Percentiles rank a stretch among this genome's conserved stretches.
Evolutionary conservation across 2,797 vertebrate species (phyloP).

Genomic region (Acestrorhynchus altus): DNA sequence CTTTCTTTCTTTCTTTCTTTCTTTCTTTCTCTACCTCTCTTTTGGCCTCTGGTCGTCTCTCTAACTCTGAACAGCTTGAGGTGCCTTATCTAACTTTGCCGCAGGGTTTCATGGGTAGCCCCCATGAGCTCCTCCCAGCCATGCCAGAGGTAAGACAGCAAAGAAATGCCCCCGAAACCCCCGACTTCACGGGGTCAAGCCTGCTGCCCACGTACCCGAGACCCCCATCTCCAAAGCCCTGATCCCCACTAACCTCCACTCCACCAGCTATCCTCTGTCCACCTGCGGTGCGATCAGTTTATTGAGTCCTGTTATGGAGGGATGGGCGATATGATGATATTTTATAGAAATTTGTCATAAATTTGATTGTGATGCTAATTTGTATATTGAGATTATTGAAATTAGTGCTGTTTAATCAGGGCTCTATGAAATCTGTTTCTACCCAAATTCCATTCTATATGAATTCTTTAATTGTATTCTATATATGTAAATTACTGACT

Average conservation of each 20-base stretch:
- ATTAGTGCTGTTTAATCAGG: too few relatives aligned
- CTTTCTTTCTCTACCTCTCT: slow-evolving; percentile 25
- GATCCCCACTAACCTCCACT: slow-evolving; percentile 15
- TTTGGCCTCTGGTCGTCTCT: slow-evolving; percentile 54
- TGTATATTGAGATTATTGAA: too few relatives aligned
- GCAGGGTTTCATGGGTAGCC: slow-evolving; percentile 41
- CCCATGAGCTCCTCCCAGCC: slow-evolving; percentile 26
- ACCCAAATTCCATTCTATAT: too few relatives aligned
- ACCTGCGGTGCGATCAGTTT: not conserved
- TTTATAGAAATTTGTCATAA: too few relatives aligned
- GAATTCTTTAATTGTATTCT: too few relatives aligned
- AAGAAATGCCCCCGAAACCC: not conserved
- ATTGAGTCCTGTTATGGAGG: not conserved
- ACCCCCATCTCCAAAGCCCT: not conserved
- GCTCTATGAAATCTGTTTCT: too few relatives aligned
- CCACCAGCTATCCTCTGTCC: not conserved
- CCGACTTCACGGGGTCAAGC: not conserved
- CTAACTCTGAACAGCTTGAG: slow-evolving; percentile 76
- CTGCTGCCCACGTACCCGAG: slow-evolving; percentile 27
- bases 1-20: not conserved
- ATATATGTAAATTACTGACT: too few relatives aligned
- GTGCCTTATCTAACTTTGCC: slow-evolving; percentile 73
- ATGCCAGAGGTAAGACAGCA: slow-evolving; percentile 35
- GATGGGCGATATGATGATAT: too few relatives aligned
- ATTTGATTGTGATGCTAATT: too few relatives aligned